Conservation (phyloP, 2,113 vertebrate genomes). For the Tragelaphus scriptus region DNA sequence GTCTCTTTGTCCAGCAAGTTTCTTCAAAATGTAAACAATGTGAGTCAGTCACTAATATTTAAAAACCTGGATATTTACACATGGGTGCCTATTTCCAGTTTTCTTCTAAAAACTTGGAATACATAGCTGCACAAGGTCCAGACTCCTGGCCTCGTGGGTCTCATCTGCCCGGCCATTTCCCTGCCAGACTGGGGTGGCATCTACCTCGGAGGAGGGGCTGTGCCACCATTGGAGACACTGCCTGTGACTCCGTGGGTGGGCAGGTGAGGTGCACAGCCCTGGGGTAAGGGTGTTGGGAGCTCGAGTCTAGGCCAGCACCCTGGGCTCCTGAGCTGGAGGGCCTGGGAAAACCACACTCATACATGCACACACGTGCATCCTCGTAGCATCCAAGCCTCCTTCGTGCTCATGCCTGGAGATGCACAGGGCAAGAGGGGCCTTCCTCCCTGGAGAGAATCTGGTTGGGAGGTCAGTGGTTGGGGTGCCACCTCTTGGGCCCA, state of each 20-base stretch:
- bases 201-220: not conserved
- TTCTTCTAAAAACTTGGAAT: not conserved
- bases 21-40: not conserved
- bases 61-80: not conserved
- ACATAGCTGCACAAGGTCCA: rapidly evolving
- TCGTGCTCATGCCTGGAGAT: not conserved
- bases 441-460: not conserved
- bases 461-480: not conserved
- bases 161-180: not conserved
- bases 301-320: not conserved
- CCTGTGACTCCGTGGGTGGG: not conserved
- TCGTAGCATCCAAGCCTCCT: not conserved
- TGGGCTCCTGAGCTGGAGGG: not conserved
- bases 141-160: not conserved
- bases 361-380: rapidly evolving
- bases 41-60: not conserved
- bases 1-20: not conserved
- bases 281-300: not conserved
- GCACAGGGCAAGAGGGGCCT: not conserved
- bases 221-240: rapidly evolving
- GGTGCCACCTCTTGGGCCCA: not conserved
- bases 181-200: not conserved
- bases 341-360: not conserved
- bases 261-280: not conserved
- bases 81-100: not conserved